These are phyloP conservation scores for Leuciscus idus DNA, from an alignment of 2,113 vertebrate species.

Conservation along the genomic window DNA sequence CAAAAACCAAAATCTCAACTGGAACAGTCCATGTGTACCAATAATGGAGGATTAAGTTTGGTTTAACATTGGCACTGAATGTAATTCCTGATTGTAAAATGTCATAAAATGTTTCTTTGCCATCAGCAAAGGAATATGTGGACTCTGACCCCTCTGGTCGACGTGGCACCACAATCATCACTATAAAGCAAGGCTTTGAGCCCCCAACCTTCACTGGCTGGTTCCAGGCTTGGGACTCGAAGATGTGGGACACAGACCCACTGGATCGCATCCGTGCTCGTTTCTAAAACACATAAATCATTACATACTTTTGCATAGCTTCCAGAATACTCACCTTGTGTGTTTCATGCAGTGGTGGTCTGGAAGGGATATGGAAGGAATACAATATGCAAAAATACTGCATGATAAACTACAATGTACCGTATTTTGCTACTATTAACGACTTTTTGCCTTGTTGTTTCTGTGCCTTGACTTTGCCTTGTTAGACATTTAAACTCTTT, in stretches of 20 bases:
- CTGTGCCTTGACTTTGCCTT: slow-evolving; percentile 15
- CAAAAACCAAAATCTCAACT: background rate
- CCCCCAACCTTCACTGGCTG: slow-evolving; percentile 73
- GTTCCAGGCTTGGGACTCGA: slow-evolving; percentile 77
- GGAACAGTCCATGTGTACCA: background rate
- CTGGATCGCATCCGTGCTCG: slow-evolving; percentile 66
- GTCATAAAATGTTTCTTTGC: background rate
- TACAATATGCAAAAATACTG: slow-evolving; percentile 6
- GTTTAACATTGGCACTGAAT: background rate
- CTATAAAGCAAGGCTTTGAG: slow-evolving; percentile 73
- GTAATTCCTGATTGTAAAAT: background rate
- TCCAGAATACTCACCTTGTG: slow-evolving; percentile 16
- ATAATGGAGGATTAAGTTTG: background rate
- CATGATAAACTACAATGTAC: background rate
- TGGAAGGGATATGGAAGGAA: background rate
- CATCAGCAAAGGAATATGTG: slow-evolving; percentile 72
- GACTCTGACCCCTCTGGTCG: slow-evolving; percentile 71
- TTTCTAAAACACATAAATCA: slow-evolving; percentile 60
- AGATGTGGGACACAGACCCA: slow-evolving; percentile 67
- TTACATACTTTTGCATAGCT: slow-evolving; percentile 32
- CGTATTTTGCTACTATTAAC: slow-evolving; percentile 6
- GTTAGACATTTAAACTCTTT: slow-evolving; percentile 9
- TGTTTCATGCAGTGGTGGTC: slow-evolving; percentile 16
- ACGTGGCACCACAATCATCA: slow-evolving; percentile 56
- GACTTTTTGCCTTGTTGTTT: slow-evolving; percentile 2